phyloP scores from a whole-genome alignment of 2,888 invertebrate species.

The Calephelis perditalis region DNA sequence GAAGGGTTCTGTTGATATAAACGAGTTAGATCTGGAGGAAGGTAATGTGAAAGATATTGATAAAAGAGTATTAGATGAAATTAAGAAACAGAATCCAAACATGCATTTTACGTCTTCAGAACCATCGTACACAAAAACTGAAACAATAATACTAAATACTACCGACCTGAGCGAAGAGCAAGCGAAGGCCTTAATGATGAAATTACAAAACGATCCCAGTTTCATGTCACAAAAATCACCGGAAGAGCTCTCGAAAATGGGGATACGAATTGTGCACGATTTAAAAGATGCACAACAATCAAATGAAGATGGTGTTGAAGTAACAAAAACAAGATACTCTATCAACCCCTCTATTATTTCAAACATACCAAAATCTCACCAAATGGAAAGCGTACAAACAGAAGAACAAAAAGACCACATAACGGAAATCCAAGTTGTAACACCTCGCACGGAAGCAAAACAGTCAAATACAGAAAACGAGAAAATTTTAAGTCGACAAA shows the following conservation, averaged over 20 bases:
- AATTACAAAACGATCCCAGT: constrained; percentile 65
- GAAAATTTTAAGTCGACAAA: constrained; percentile 60
- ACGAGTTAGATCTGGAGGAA: constrained; percentile 61
- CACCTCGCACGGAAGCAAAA: constrained; percentile 62
- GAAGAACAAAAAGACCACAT: constrained; percentile 76
- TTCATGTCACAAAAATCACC: constrained; percentile 67
- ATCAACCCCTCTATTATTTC: constrained; percentile 63
- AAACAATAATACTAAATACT: constrained; percentile 75
- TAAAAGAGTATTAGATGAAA: constrained; percentile 60
- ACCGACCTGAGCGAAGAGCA: constrained; percentile 66
- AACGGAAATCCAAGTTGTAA: constrained; percentile 85
- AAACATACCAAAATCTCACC: constrained; percentile 52
- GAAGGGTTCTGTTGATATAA: constrained; percentile 54
- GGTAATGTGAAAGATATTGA: constrained; percentile 65
- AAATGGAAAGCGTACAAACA: constrained; percentile 38
- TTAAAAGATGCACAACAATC: constrained; percentile 58
- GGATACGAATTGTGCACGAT: constrained; percentile 62
- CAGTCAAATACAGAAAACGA: constrained; percentile 42
- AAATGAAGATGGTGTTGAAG: constrained; percentile 48
- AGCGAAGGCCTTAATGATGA: constrained; percentile 65
- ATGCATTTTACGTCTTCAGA: constrained; percentile 68
- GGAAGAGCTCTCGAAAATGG: constrained; percentile 63
- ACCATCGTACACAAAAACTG: constrained; percentile 66
- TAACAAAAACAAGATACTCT: constrained; percentile 65
- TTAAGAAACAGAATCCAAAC: constrained; percentile 65